Conservation (phyloP, 2,113 vertebrate species). For the Acrocephalus arundinaceus region DNA sequence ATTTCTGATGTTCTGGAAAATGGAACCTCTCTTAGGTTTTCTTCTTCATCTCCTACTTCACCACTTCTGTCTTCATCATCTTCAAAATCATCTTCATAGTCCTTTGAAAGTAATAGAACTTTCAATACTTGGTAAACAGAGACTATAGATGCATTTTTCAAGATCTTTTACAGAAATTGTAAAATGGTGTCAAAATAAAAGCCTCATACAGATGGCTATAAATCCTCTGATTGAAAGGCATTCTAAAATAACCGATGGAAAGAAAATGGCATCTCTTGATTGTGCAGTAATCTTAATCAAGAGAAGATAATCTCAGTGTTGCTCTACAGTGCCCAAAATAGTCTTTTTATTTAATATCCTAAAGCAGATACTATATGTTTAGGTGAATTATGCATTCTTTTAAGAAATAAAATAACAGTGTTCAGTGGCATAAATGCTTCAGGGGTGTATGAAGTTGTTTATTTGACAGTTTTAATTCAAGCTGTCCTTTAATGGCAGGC, state of each 20-base stretch:
- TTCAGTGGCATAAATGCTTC: neutral
- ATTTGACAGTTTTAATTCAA: neutral
- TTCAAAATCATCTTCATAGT: conserved; percentile 95
- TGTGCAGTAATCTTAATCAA: neutral
- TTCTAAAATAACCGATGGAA: neutral
- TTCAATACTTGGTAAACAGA: neutral
- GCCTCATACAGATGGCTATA: neutral
- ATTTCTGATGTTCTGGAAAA: conserved; percentile 78
- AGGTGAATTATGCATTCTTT: neutral
- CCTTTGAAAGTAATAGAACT: conserved; percentile 68
- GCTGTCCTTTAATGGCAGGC: neutral
- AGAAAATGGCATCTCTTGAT: neutral
- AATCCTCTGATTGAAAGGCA: neutral
- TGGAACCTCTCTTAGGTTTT: conserved; percentile 35
- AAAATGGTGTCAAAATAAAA: neutral
- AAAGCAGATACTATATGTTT: neutral
- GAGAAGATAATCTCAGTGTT: neutral
- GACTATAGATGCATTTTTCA: neutral
- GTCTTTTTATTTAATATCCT: neutral
- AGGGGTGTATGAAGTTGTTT: neutral
- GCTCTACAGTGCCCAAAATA: neutral
- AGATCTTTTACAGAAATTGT: neutral
- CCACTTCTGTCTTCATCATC: conserved; percentile 73
- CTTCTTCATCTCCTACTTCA: conserved; percentile 20
- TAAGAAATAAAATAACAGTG: neutral